These are phyloP conservation scores for Cyclargus thomasi DNA, from an alignment of 1,140 invertebrate genomes.

Conservation along the genomic window DNA sequence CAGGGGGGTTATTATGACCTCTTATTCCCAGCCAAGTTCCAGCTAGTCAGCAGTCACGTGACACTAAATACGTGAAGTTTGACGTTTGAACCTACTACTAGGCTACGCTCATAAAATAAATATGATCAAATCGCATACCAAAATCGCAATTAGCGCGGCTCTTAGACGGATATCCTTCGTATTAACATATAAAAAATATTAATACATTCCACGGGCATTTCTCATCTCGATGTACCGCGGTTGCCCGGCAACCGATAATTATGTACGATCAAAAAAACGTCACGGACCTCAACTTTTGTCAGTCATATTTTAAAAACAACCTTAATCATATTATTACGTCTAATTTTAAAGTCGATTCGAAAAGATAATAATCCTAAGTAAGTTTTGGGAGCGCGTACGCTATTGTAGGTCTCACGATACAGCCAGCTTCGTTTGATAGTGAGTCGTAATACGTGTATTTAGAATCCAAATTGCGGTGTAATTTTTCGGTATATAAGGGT, in stretches of 20 bases:
- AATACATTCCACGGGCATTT: background rate
- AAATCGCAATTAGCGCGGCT: background rate
- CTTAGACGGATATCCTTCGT: conserved; percentile 1
- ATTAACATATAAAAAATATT: conserved; percentile 15
- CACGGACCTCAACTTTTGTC: conserved; percentile 59
- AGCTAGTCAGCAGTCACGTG: no score
- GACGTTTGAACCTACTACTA: no score
- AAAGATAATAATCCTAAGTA: conserved; percentile 57
- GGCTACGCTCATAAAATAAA: conserved; percentile 7
- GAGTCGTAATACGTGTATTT: conserved; percentile 33
- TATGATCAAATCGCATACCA: background rate
- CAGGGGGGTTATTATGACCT: no score
- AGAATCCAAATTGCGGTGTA: conserved; percentile 34
- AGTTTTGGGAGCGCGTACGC: conserved; percentile 41
- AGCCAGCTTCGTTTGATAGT: conserved; percentile 28
- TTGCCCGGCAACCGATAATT: conserved; percentile 35
- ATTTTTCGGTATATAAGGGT: conserved; percentile 37
- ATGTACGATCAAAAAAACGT: conserved; percentile 44
- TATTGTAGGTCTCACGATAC: conserved; percentile 33
- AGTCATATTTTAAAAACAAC: conserved; percentile 63
- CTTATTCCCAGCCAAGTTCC: no score
- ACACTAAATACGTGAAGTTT: no score
- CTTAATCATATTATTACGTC: conserved; percentile 66
- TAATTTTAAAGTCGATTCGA: conserved; percentile 65
- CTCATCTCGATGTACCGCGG: background rate